Evolutionary conservation across 2,888 invertebrate species (phyloP).

Genomic region (Dasysyrphus albostriatus): DNA sequence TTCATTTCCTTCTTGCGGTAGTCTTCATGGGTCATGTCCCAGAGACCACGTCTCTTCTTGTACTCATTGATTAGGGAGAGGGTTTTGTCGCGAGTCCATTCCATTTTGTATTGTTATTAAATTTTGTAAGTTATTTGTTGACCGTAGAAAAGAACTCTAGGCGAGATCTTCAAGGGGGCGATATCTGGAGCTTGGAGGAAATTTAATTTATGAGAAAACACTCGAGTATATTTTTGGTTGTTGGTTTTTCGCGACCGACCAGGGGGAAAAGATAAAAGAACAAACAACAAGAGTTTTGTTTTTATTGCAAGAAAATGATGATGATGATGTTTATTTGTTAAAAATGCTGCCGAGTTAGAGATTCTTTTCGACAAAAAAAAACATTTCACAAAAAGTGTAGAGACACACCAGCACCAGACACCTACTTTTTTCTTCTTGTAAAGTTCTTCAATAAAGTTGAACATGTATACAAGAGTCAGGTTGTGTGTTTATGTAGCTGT

Average conservation of each 20-base stretch:
- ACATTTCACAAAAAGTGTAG: constrained; percentile 75
- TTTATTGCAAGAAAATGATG: constrained; percentile 65
- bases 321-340: constrained; percentile 46
- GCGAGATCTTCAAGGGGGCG: constrained; percentile 6
- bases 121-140: neutral
- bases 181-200: neutral
- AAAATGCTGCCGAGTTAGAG: constrained; percentile 49
- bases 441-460: constrained; percentile 56
- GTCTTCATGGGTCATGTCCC: constrained; percentile 84
- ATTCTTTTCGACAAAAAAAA: constrained; percentile 68
- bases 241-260: neutral
- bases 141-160: neutral
- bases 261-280: neutral
- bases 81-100: constrained; percentile 83
- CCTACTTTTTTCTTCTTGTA: constrained; percentile 36
- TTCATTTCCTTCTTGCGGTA: constrained; percentile 83
- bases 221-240: neutral
- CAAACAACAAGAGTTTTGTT: constrained; percentile 44
- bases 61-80: constrained; percentile 82
- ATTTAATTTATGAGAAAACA: neutral
- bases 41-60: constrained; percentile 82
- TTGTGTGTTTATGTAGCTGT: constrained; percentile 53
- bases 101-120: constrained; percentile 79
- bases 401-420: constrained; percentile 65
- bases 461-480: constrained; percentile 73